Percentiles rank a stretch among this genome's conserved stretches.
These are phyloP conservation scores for Corapipo altera DNA, from an alignment of 2,113 vertebrate species.

Conservation along the genomic window DNA sequence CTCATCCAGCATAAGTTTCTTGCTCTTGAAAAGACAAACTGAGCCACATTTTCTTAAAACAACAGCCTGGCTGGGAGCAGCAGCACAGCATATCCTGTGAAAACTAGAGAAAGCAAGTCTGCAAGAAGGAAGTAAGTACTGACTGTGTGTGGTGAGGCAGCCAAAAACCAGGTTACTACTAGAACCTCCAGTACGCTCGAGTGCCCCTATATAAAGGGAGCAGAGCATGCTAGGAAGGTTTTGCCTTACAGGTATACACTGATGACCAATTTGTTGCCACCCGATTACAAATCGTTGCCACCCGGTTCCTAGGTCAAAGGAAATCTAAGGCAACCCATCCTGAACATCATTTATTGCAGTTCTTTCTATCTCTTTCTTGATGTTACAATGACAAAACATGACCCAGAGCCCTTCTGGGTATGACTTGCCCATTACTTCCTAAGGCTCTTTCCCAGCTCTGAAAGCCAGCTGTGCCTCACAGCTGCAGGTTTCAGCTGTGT, in stretches of 20 bases:
- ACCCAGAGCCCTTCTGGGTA: not conserved
- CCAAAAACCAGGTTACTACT: not conserved
- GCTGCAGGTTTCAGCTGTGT: not conserved
- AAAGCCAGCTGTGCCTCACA: not conserved
- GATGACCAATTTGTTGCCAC: not conserved
- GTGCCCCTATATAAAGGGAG: not conserved
- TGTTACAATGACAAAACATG: not conserved
- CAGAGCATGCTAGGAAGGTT: not conserved
- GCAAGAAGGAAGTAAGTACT: not conserved
- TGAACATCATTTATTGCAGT: not conserved
- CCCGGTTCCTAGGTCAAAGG: not conserved
- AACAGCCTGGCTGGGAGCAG: not conserved
- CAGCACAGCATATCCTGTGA: not conserved
- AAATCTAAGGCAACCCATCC: not conserved
- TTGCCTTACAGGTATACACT: not conserved
- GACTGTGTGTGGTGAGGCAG: fast-evolving
- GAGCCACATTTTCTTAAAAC: not conserved
- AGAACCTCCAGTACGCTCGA: not conserved
- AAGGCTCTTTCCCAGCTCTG: not conserved
- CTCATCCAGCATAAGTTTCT: not conserved
- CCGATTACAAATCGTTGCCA: not conserved
- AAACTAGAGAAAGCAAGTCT: not conserved
- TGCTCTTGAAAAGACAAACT: not conserved
- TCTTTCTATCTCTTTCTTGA: not conserved
- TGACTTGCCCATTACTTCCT: not conserved